Evolutionary conservation across 2,888 invertebrate genomes (phyloP), one percentile per base, ranked within the genome.

Genomic region (Cotesia congregata): DNA sequence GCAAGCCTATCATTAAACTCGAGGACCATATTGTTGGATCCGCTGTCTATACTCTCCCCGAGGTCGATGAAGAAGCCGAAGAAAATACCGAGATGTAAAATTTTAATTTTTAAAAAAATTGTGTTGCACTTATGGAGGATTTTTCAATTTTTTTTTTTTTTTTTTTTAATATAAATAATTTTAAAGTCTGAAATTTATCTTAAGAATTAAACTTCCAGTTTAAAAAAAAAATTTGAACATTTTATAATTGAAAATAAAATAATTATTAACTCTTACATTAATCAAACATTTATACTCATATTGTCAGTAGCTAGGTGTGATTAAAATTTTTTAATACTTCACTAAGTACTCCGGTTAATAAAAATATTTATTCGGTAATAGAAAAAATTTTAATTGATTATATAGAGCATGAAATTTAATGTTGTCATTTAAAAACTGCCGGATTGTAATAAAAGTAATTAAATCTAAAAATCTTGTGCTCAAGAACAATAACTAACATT

Each of bases 31-130:
- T 82, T n/a, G 81, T 81, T 69, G 82, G 82, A 74, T 81, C 87
- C 39, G 85, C 86, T 50, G 89, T 89, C 70, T 89, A 89, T 77
- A 89, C 89, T 70, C 84, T 89, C 73, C 88, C 89, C 64, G 88
- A 89, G 78, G 86, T 89, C 79, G 89, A 89, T 82, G 88, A 88
- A 74, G 86, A 89, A 78, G 85, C 86, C 76, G 89, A 89, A 80
- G 89, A 89, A 77, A 89, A 89, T 81, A 88, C 88, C 65, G 88
- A 89, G 78, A 89, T 89, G 89, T 89, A 82, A 86, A 78, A 62
- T 30, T 6, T 17, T 17, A 7, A 41, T 60, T 60, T 20, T 12
- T 39, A 72, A 40, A 71, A 65, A 12, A 39, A 6, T 15, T 17
- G n/a, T 30, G 30, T 30, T 30, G 30, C 30, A 30, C 30, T 30